Evolutionary conservation across 2,797 vertebrate species (phyloP), one percentile per base, ranked within the genome.

Genomic region (Vipera ursinii): DNA sequence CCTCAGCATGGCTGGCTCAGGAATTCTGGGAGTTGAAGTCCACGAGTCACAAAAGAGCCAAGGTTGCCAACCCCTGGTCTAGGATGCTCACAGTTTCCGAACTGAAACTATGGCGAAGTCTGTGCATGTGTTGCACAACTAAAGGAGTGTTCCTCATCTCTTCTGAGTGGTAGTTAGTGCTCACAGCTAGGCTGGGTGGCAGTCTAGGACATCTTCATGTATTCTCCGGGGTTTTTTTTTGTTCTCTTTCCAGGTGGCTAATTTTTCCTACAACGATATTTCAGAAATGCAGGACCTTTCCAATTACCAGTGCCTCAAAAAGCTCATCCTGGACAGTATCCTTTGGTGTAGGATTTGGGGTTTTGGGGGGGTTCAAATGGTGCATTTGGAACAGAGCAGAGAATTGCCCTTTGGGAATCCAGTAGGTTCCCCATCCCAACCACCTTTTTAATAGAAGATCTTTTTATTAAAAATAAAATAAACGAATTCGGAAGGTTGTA

Each of bases 261-360:
- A 99, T 97, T 98, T 99, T 94, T 99, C 99, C 32, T 93, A 96
- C 95, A 99, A 99, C 92, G 94, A 95, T 24, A 98, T 99, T 95
- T 94, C 97, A 32, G 95, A 96, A 94, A 99, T 99, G 98, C 95
- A 96, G 91, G 98, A 99, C 96, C 96, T 99, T 93, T 98, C 98
- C 0, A 97, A 96, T 0, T 99, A 98, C 95, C 91, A 95, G 0
- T 97, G 96, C 28, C 98, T 99, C 1, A 96, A 94, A 44, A 98
- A 97, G 88, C 98, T 99, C 55, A 96, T 98, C 93, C 96, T 99
- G 96, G 98, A 98, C 94, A 95, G 99, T 99, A 99, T 99, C 99
- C 99, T 98, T 98, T 53, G 9, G 51, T 53, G 51, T 53, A 9
- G 51, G 51, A 0, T 9, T 53, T 53, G 8, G 51, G 2, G 9